Evolutionary conservation across 2,113 vertebrate species (phyloP), one percentile per base, ranked within the genome.

Genomic region (Lonchura striata): DNA sequence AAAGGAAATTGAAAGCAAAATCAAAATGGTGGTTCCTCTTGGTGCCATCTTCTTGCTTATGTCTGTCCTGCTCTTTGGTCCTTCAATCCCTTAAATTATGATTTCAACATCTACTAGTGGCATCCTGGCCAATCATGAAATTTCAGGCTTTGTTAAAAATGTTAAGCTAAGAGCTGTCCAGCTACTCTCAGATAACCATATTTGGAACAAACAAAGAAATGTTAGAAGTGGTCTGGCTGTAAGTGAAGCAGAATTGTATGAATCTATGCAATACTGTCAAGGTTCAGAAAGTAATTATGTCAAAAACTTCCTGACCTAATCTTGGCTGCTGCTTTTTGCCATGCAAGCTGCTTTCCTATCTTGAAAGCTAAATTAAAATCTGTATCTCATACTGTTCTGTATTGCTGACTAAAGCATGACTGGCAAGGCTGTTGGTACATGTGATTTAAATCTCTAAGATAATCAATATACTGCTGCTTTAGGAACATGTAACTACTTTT

Each of bases 181-280:
- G 37, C 65, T 84, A 37, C 54, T 86, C n/a, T 56, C 31, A 79
- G 37, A 59, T 80, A 92, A 91, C 59, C 30, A 66, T 59, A 64
- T 86, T 68, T 37, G 39, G 64, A 81, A 44, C 0, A 57, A 81
- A 44, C 0, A 57, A 90, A 72, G 1, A 72, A 82, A 52, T 42
- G 33, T 56, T 87, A 59, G 85, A 87, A 96, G 87, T 57, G 39
- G 16, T 53, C 86, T 93, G 87, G 85, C 76, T 94, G 82, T 96
- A 96, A 97, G 89, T 96, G 92, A 95, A 95, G 93, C 94, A 96
- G 93, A 95, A 93, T 90, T 93, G 78, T 95, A 66, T 92, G 60
- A 94, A 91, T 92, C 87, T 88, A 37, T 72, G 86, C 22, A 53
- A 88, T 91, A 59, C 53, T 91, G 68, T 72, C 2, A 1, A 93